These are phyloP conservation scores for Odontesthes bonariensis DNA, from an alignment of 2,113 vertebrate genomes.

Conservation along the genomic window DNA sequence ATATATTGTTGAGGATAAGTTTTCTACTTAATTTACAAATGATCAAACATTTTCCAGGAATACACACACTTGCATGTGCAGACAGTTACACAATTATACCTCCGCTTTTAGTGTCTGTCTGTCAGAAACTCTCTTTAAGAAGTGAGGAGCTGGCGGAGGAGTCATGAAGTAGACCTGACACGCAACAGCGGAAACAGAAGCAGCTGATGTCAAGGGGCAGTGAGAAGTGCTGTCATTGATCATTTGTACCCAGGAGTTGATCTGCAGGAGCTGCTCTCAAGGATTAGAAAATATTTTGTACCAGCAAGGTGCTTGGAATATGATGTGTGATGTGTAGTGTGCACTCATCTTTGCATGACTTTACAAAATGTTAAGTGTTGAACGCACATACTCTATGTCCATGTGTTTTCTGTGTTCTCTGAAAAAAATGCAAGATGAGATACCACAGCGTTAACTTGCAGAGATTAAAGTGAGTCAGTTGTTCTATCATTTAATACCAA, in stretches of 20 bases:
- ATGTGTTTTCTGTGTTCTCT: too few relatives aligned
- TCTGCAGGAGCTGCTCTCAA: constrained; percentile 10
- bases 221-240: constrained; percentile 33
- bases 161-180: constrained; percentile 21
- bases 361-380: too few relatives aligned
- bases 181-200: constrained; percentile 48
- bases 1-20: background rate
- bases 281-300: constrained; percentile 8
- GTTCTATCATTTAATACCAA: too few relatives aligned
- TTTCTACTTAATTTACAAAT: too few relatives aligned
- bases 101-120: constrained; percentile 14
- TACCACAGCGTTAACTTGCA: too few relatives aligned
- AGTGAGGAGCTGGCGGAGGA: constrained; percentile 20
- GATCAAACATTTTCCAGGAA: background rate
- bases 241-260: constrained; percentile 54
- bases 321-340: background rate
- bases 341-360: too few relatives aligned
- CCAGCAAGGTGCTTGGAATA: background rate
- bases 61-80: background rate
- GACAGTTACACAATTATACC: background rate
- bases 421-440: too few relatives aligned
- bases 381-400: too few relatives aligned
- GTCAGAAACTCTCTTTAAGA: constrained; percentile 28
- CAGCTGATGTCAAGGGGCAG: constrained; percentile 36
- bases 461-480: too few relatives aligned